A percentile compares a stretch with the other conserved stretches of the same genome.
Conservation (phyloP, 2,888 invertebrate species). For the Hydraecia micacea region DNA sequence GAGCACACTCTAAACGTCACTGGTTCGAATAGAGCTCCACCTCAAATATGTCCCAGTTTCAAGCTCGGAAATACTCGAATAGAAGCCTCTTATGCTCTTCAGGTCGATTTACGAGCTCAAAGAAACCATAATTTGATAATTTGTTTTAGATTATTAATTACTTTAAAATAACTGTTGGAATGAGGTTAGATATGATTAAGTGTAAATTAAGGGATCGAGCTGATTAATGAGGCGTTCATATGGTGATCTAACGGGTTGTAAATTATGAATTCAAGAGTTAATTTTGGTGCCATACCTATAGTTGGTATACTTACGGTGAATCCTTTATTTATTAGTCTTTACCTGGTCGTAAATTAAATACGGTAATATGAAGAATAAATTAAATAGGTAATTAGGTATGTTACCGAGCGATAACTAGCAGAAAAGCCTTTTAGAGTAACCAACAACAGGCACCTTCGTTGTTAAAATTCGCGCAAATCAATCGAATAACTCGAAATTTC, state of each 20-base stretch:
- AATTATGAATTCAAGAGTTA: not conserved
- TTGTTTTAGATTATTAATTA: conserved; percentile 19
- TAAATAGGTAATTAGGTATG: not conserved
- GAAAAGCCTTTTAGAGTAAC: not conserved
- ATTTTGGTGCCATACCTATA: not conserved
- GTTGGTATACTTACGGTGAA: not conserved
- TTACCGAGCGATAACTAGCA: not conserved
- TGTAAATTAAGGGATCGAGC: conserved; percentile 4
- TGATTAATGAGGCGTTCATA: conserved; percentile 14
- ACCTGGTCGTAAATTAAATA: not conserved
- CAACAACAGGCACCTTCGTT: not conserved
- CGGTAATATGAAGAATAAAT: not conserved
- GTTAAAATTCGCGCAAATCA: conserved; percentile 8
- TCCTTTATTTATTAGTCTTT: not conserved
- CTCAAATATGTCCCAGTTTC: conserved; percentile 53
- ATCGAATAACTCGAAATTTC: conserved; percentile 13
- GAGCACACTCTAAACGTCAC: conserved; percentile 62
- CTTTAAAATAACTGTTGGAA: conserved; percentile 17
- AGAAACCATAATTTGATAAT: not conserved
- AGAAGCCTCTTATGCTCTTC: conserved; percentile 42
- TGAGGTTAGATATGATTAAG: not conserved
- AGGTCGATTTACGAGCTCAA: conserved; percentile 28
- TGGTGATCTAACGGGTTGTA: conserved; percentile 1
- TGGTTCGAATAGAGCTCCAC: conserved; percentile 53
- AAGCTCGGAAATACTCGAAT: conserved; percentile 47